phyloP scores from a whole-genome alignment of 2,888 invertebrate species.

The Cetonia aurata region DNA sequence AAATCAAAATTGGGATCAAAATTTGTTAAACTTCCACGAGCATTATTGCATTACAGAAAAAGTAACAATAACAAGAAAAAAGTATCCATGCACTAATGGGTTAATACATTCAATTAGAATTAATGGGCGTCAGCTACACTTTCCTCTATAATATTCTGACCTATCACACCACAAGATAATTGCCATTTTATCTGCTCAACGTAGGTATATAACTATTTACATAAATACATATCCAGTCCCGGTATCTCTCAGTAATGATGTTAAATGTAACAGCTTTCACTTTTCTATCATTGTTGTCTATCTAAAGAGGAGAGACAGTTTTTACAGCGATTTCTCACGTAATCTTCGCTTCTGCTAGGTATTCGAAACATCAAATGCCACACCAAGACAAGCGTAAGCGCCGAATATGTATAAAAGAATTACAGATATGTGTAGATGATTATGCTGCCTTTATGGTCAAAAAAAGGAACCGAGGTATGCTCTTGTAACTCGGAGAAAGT shows the following conservation, averaged over 20 bases:
- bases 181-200: background rate
- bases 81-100: too few species aligned
- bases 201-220: background rate
- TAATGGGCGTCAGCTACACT: too few species aligned
- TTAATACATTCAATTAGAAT: too few species aligned
- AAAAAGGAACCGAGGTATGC: conserved; percentile 1
- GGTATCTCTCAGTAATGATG: conserved; percentile 8
- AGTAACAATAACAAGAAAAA: too few species aligned
- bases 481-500: conserved; percentile 26
- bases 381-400: too few species aligned
- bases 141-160: too few species aligned
- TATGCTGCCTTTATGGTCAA: background rate
- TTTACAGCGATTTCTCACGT: conserved; percentile 27
- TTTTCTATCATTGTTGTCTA: conserved; percentile 4
- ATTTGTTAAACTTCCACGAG: too few species aligned
- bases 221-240: background rate
- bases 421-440: background rate
- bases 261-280: conserved; percentile 27
- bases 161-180: too few species aligned
- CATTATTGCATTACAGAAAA: too few species aligned
- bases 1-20: too few species aligned
- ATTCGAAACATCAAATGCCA: too few species aligned
- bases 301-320: conserved; percentile 17
- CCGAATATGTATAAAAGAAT: background rate
- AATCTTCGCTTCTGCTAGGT: background rate